These are phyloP conservation scores for Sander vitreus DNA, from an alignment of 2,113 vertebrate genomes.

Conservation along the genomic window DNA sequence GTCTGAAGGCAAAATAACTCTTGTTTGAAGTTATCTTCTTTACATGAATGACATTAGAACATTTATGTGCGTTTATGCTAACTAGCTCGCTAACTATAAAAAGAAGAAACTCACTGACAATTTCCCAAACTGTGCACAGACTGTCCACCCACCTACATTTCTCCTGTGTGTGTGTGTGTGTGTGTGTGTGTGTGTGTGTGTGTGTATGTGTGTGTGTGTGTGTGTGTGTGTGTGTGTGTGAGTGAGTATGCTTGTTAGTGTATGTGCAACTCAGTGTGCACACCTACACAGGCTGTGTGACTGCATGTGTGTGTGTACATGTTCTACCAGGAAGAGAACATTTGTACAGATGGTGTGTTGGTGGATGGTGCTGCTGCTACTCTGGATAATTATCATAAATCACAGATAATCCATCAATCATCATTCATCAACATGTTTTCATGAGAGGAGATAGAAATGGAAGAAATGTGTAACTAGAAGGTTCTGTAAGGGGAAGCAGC, in stretches of 20 bases:
- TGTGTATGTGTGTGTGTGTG: too few relatives aligned
- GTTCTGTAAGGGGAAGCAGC: too few relatives aligned
- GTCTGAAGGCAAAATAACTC: background rate
- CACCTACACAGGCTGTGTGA: conserved; percentile 49
- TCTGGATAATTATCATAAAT: conserved; percentile 28
- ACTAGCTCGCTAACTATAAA: too few relatives aligned
- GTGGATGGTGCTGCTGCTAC: conserved; percentile 51
- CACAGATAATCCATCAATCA: conserved; percentile 37
- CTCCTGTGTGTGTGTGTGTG: conserved; percentile 26
- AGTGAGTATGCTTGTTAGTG: conserved; percentile 5
- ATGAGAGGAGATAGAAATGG: background rate
- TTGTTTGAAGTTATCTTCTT: background rate
- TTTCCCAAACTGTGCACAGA: conserved; percentile 15
- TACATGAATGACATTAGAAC: background rate
- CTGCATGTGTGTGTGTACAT: conserved; percentile 15
- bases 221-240: conserved; percentile 22
- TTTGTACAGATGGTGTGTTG: conserved; percentile 71
- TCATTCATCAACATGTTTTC: conserved; percentile 31
- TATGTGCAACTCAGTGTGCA: conserved; percentile 8
- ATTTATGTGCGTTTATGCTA: background rate
- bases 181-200: too few relatives aligned
- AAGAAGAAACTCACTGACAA: background rate
- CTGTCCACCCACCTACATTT: conserved; percentile 45
- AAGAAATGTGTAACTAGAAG: background rate
- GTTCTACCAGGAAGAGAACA: conserved; percentile 41